Base-by-base conservation (phyloP, 2,797 vertebrate genomes). In the Pseudopleuronectes americanus region DNA sequence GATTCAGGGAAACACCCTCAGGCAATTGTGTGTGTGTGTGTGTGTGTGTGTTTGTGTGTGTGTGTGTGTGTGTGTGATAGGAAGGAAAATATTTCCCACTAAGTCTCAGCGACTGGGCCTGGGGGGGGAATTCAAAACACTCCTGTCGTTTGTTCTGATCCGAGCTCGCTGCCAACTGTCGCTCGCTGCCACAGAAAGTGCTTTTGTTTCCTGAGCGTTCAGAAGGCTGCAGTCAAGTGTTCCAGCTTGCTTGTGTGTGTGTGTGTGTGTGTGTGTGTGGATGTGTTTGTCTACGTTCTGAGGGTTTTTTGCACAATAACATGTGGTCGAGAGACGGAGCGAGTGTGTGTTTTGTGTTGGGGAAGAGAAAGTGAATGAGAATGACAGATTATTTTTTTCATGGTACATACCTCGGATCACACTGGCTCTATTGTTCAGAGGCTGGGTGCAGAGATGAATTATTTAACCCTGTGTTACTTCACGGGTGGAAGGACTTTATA, bases 1-100 rank as follows among this genome's bases (percentile, higher is more conserved):
- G 78, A 84, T 87, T 58, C 48, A 74, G 74, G 81, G 84, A 84
- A 91, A 88, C 84, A 86, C 82, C 85, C 83, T 83, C 8, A 8
- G 81, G 79, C 76, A 65, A 63, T 64, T 84, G 69, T 86, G 81
- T 86, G 77, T 68, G 77, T 84, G 81, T 86, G 77, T 68, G 77
- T 84, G 22, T 62, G 70, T n/a, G n/a, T n/a, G n/a, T n/a, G n/a
- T n/a, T n/a, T n/a, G n/a, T n/a, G n/a, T n/a, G n/a, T 84, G 69
- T 86, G 81, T 86, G 77, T 68, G 77, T 84, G 81, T 86, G 77
- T 68, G 77, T 84, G 22, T 62, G 70, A 77, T 83, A 81, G 75
- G 67, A 87, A 85, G 86, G 83, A 80, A 90, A 88, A 89, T 85
- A 89, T 90, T 89, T 89, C 79, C 73, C 57, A 71, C 61, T 79